A percentile compares a stretch with the other conserved stretches of the same genome.
Evolutionary conservation across 2,888 invertebrate genomes (phyloP).

Genomic region (Trichopria drosophilae): DNA sequence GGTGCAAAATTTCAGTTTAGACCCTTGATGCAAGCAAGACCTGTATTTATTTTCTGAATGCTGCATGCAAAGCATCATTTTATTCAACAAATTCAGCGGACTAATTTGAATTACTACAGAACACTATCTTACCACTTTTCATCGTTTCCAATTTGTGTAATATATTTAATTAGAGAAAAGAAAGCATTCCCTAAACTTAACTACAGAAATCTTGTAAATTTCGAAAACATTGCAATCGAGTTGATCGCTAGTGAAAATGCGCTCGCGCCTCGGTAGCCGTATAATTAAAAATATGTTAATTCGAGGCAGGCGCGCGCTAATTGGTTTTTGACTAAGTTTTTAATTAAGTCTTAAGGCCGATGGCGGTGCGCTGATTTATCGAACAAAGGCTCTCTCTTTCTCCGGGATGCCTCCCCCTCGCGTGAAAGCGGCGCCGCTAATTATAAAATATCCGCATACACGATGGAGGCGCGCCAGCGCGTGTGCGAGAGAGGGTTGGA

Average conservation of each 20-base stretch:
- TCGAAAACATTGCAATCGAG: no score
- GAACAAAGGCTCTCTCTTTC: background rate
- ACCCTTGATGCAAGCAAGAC: no score
- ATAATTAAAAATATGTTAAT: slow-evolving; percentile 58
- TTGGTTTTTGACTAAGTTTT: slow-evolving; percentile 54
- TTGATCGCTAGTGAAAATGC: no score
- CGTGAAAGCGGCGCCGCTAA: slow-evolving; percentile 38
- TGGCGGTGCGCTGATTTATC: slow-evolving; percentile 47
- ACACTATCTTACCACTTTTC: no score
- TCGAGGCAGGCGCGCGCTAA: slow-evolving; percentile 47
- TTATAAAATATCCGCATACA: slow-evolving; percentile 48
- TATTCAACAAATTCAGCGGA: no score
- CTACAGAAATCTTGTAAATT: no score
- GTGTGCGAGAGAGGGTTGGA: slow-evolving; percentile 24
- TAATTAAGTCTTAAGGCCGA: slow-evolving; percentile 50
- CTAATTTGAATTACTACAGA: no score
- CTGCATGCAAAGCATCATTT: no score
- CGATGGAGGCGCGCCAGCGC: slow-evolving; percentile 19
- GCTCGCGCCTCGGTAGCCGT: no score
- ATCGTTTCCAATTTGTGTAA: background rate
- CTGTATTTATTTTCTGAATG: no score
- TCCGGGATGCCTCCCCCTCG: slow-evolving; percentile 27
- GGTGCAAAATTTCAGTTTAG: no score
- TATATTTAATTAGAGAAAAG: slow-evolving; percentile 3
- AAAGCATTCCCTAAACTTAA: no score